Percentiles rank a stretch among this genome's conserved stretches.
Evolutionary conservation across 1,140 invertebrate genomes (phyloP).

Genomic region (Ridgeia piscesae): DNA sequence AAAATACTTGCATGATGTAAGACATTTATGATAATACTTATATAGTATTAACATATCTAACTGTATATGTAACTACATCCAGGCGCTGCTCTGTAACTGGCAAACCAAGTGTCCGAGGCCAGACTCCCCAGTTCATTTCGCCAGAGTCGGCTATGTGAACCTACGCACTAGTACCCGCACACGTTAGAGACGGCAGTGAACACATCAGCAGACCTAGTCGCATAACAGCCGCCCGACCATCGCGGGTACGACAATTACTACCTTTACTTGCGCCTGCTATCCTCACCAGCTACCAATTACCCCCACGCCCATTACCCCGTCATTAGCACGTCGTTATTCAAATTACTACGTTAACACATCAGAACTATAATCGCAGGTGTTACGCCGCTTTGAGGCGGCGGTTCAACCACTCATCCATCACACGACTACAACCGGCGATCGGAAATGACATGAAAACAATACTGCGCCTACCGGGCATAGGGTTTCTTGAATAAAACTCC

Average conservation of each 20-base stretch:
- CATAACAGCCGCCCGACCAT: neutral
- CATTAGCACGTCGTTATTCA: neutral
- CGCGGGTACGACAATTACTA: neutral
- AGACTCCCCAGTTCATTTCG: too few relatives aligned
- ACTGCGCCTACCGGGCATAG: constrained; percentile 62
- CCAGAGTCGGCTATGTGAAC: too few relatives aligned
- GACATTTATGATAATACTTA: too few relatives aligned
- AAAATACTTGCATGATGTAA: too few relatives aligned
- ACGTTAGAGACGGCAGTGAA: neutral
- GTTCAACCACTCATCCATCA: neutral
- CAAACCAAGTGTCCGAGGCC: too few relatives aligned
- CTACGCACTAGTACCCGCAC: too few relatives aligned
- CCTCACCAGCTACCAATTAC: neutral
- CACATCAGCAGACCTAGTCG: neutral
- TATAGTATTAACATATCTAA: too few relatives aligned
- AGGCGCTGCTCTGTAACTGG: too few relatives aligned
- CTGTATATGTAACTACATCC: too few relatives aligned
- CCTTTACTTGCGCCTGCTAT: neutral
- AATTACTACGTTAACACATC: neutral
- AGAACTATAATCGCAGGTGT: neutral
- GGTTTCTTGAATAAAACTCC: constrained; percentile 80
- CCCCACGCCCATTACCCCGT: neutral
- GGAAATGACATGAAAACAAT: neutral
- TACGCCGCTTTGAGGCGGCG: neutral
- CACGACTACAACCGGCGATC: neutral